phyloP scores from a whole-genome alignment of 2,888 invertebrate species.

The Philaethria dido region DNA sequence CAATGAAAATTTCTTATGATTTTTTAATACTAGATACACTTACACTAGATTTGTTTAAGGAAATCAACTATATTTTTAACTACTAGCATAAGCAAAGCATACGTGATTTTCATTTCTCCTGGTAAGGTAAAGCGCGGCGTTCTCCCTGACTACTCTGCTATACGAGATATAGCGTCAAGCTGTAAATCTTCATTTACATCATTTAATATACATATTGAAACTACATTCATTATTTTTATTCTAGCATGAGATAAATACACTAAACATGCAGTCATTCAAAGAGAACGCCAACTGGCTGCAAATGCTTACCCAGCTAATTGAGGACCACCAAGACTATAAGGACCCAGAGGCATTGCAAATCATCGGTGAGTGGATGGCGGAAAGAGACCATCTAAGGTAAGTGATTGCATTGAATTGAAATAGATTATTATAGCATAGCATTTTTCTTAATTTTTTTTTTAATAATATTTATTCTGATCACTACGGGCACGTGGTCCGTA shows the following conservation, averaged over 20 bases:
- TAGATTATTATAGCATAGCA: background rate
- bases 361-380: slow-evolving; percentile 90
- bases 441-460: too few species aligned
- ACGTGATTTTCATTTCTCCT: too few species aligned
- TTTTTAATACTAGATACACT: too few species aligned
- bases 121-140: too few species aligned
- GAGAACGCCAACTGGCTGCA: slow-evolving; percentile 95
- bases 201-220: background rate
- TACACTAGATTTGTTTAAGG: too few species aligned
- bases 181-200: background rate
- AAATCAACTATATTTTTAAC: too few species aligned
- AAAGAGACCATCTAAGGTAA: slow-evolving; percentile 90
- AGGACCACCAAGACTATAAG: slow-evolving; percentile 93
- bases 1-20: too few species aligned
- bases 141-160: too few species aligned
- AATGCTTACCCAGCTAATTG: slow-evolving; percentile 94
- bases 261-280: slow-evolving; percentile 93
- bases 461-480: too few species aligned
- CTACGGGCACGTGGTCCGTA: too few species aligned
- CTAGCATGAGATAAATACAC: slow-evolving; percentile 95
- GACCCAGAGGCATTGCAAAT: slow-evolving; percentile 87
- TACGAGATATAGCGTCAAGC: too few species aligned
- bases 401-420: slow-evolving; percentile 25
- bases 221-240: slow-evolving; percentile 34
- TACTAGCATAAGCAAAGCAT: too few species aligned